phyloP scores from a whole-genome alignment of 2,888 invertebrate genomes.

The Ophion costatus region DNA sequence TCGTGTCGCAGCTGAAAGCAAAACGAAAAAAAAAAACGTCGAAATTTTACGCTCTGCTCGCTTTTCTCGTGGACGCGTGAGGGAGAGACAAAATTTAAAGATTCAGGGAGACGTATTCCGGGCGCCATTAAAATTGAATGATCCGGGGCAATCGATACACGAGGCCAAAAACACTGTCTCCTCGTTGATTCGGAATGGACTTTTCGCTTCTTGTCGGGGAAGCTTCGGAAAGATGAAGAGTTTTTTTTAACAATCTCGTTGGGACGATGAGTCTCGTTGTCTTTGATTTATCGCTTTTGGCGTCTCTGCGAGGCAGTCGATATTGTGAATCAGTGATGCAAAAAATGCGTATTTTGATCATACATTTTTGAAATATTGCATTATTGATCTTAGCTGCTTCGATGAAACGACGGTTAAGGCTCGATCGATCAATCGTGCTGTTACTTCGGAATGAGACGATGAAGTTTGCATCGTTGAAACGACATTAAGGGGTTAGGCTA shows the following conservation, averaged over 20 bases:
- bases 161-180: slow-evolving; percentile 9
- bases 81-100: background rate
- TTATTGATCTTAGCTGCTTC: background rate
- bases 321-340: slow-evolving; percentile 10
- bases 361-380: background rate
- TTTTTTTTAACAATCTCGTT: slow-evolving; percentile 6
- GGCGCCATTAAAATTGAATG: slow-evolving; percentile 11
- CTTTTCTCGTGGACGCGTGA: too few relatives aligned
- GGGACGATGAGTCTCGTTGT: background rate
- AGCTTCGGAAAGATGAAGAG: slow-evolving; percentile 1
- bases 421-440: too few relatives aligned
- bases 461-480: too few relatives aligned
- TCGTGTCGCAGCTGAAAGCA: slow-evolving; percentile 78
- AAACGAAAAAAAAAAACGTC: background rate
- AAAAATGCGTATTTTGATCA: background rate
- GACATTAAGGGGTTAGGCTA: too few relatives aligned
- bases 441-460: too few relatives aligned
- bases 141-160: slow-evolving; percentile 35
- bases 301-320: background rate
- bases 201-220: slow-evolving; percentile 23
- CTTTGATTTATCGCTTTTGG: background rate
- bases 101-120: slow-evolving; percentile 8
- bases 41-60: background rate
- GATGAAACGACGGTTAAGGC: background rate
- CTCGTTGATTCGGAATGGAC: background rate